A percentile compares a stretch with the other conserved stretches of the same genome.
Conservation (phyloP, 1,140 invertebrate genomes). For the Sminthurinus signatus region DNA sequence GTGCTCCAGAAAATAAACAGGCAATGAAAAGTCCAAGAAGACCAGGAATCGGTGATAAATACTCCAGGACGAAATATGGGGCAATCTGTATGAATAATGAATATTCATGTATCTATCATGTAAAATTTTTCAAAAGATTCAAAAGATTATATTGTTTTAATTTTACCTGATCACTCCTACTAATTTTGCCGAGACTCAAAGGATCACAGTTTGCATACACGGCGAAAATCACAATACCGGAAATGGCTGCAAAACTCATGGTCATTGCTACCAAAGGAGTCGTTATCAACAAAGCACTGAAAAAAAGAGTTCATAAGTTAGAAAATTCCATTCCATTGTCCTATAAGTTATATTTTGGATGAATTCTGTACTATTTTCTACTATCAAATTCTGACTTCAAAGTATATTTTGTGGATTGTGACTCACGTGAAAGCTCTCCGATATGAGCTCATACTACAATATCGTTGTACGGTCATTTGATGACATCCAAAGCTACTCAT, state of each 20-base stretch:
- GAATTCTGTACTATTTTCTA: too few species aligned
- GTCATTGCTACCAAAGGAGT: constrained; percentile 40
- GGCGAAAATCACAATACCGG: constrained; percentile 46
- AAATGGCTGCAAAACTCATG: constrained; percentile 44
- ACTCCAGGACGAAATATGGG: constrained; percentile 36
- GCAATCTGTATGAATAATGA: too few species aligned
- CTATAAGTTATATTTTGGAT: too few species aligned
- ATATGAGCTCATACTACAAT: constrained; percentile 42
- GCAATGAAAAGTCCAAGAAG: constrained; percentile 44
- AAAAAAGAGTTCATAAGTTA: not conserved
- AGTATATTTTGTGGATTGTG: too few species aligned
- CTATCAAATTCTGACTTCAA: too few species aligned
- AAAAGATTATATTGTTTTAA: too few species aligned
- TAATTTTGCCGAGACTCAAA: constrained; percentile 29
- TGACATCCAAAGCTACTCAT: constrained; percentile 60
- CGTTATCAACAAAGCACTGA: constrained; percentile 24
- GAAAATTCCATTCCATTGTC: too few species aligned
- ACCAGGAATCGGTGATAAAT: constrained; percentile 38
- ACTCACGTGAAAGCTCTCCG: constrained; percentile 22
- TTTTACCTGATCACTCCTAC: constrained; percentile 30
- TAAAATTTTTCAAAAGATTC: too few species aligned
- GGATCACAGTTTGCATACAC: constrained; percentile 46
- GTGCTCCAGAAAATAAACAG: constrained; percentile 41
- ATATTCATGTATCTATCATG: too few species aligned
- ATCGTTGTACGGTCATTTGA: constrained; percentile 45